Base-by-base conservation (phyloP, 2,797 vertebrate genomes). In the Sciaenops ocellatus region DNA sequence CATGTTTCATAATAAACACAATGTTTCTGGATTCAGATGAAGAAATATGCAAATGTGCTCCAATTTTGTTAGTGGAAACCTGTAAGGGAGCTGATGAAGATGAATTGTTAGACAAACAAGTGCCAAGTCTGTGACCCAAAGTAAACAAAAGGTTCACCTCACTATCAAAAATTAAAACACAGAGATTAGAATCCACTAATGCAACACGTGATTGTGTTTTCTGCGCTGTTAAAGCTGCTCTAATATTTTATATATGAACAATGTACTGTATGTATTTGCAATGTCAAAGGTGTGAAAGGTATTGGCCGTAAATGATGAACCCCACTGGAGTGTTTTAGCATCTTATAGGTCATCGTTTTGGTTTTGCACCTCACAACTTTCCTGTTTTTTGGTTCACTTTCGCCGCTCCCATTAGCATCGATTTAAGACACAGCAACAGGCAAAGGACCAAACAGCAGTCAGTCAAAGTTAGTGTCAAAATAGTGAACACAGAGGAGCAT, bases 51-150 rank as follows among this genome's bases (percentile, higher is more conserved):
- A 73, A 79, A 86, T 82, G 15, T 28, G 13, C 50, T 56, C 24
- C 56, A 80, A 47, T 79, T 78, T 82, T 38, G 28, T 76, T 34
- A 3, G 55, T 3, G 17, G 26, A 30, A 46, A 63, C 44, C 22
- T 77, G 66, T 67, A 70, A 64, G 50, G n/a, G 22, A 78, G 61
- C 65, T 83, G 73, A 80, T 76, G 73, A 87, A 86, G 71, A 76
- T 46, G 20, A 82, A 76, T 56, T 11, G 20, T 7, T 51, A 30
- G 34, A 72, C 15, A n/a, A 75, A 81, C 12, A 34, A 59, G 16
- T 28, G 41, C 24, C 42, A 73, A 78, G n/a, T 68, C 46, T 75
- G 54, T 59, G 66, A 75, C 30, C 55, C 13, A 28, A 59, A 48
- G 54, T 16, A 67, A 76, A 78, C 61, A 71, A 16, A 72, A 57